phyloP scores from a whole-genome alignment of 1,140 invertebrate genomes.

The Drosophila persimilis region DNA sequence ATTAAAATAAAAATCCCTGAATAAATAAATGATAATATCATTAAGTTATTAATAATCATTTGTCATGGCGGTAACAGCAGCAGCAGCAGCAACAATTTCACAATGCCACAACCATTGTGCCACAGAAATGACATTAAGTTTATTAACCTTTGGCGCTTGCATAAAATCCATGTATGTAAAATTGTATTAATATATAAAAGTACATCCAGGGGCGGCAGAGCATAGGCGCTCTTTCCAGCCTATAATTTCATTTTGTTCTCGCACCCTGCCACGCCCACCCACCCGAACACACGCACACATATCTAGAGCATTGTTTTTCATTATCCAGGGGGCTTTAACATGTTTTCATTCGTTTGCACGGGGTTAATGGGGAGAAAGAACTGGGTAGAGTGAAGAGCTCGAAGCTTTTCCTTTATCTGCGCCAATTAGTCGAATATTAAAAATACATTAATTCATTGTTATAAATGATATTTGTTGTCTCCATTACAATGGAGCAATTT shows the following conservation, averaged over 20 bases:
- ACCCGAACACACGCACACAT: not conserved
- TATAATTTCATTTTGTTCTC: constrained; percentile 39
- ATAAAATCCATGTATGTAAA: constrained; percentile 51
- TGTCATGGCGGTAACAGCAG: constrained; percentile 44
- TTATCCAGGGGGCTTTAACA: constrained; percentile 63
- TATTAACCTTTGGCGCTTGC: constrained; percentile 74
- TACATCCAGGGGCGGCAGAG: not conserved
- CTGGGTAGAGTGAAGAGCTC: constrained; percentile 12
- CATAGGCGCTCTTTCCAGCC: constrained; percentile 6
- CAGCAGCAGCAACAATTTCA: constrained; percentile 18
- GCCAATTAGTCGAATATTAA: constrained; percentile 79
- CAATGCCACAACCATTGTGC: constrained; percentile 39
- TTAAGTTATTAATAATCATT: constrained; percentile 79
- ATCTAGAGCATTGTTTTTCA: constrained; percentile 54
- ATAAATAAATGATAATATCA: constrained; percentile 78
- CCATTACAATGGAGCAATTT: constrained; percentile 27
- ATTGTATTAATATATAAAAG: constrained; percentile 58
- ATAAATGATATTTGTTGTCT: constrained; percentile 53
- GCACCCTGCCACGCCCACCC: constrained; percentile 15
- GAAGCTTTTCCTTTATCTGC: constrained; percentile 58
- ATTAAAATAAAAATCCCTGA: constrained; percentile 49
- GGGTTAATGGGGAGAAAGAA: constrained; percentile 42
- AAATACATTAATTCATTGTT: constrained; percentile 70
- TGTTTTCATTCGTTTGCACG: constrained; percentile 59
- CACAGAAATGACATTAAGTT: constrained; percentile 66